Base-by-base conservation (phyloP, 2,888 invertebrate genomes). In the Limnephilus lunatus region DNA sequence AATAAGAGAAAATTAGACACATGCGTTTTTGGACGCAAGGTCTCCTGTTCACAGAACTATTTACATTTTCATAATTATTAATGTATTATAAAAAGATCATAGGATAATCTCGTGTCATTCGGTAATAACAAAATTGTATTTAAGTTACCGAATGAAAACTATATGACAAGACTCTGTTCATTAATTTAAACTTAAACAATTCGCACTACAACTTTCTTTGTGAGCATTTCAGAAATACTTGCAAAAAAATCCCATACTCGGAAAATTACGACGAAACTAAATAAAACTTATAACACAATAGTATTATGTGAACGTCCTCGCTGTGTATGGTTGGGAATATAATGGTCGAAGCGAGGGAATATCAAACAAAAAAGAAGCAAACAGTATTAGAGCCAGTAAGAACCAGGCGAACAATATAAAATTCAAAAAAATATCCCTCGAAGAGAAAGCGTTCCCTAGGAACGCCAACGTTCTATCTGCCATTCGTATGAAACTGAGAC, bases 211-310 rank as follows among this genome's bases (percentile, higher is more conserved):
- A 82, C 32, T 82, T 32, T 82, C 32, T 5, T 82, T 82, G n/a
- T 85, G 19, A 85, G 85, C 53, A 31, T 53, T 53, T 87, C 31
- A 3, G 39, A 39, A 12, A 12, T 53, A 87, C 31, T 53, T 14
- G 1, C 86, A 53, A 48, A 53, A 48, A 48, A 53, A 68, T 68
- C 25, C 68, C 30, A 31, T 53, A 30, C 30, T 48, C 30, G 53
- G n/a, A 85, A 68, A 53, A 87, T 53, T 53, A 53, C 15, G 68
- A 87, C 14, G 68, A 68, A 87, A 87, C 53, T 53, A 87, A 53
- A 68, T 87, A 87, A 53, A 53, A 25, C 53, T 85, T 85, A 44
- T 39, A 32, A 19, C 30, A 87, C 68, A 19, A 53, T 53, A 31
- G 14, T 35, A 87, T 68, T 39, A 30, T 48, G 25, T 44, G 48